A percentile compares a stretch with the other conserved stretches of the same genome.
Evolutionary conservation across 2,888 invertebrate genomes (phyloP).

Genomic region (Urechis unicinctus): DNA sequence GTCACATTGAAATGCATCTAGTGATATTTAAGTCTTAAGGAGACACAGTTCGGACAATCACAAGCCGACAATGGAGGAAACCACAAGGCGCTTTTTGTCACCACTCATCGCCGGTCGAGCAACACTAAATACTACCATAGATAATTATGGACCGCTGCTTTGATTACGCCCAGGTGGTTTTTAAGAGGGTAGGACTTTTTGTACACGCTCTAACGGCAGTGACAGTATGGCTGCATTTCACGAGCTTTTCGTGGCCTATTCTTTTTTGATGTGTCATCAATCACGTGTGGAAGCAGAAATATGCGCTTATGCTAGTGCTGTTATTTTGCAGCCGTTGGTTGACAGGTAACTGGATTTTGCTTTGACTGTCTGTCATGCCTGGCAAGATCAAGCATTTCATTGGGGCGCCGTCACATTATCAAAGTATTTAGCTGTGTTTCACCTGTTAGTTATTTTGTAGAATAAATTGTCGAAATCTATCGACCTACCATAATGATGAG

Average conservation of each 20-base stretch:
- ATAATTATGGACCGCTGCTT: constrained; percentile 3
- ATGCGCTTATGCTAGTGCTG: constrained; percentile 7
- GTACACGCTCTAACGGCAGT: constrained; percentile 16
- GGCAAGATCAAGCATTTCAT: constrained; percentile 20
- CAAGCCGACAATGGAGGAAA: too few species aligned
- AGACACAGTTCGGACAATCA: too few species aligned
- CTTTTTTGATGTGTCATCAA: constrained; percentile 15
- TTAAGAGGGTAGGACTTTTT: constrained; percentile 11
- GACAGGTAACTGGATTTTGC: constrained; percentile 12
- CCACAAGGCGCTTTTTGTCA: too few species aligned
- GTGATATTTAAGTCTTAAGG: too few species aligned
- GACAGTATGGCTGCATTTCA: constrained; percentile 6
- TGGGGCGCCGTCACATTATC: constrained; percentile 18
- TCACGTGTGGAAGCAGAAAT: constrained; percentile 14
- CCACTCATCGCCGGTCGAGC: too few species aligned
- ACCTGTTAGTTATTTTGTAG: constrained; percentile 6
- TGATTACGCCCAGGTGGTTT: constrained; percentile 11
- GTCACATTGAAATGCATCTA: too few species aligned
- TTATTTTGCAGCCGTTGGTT: constrained; percentile 20
- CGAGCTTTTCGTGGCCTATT: constrained; percentile 14
- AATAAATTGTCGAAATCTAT: too few species aligned
- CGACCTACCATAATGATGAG: too few species aligned
- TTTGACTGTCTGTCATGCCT: constrained; percentile 15
- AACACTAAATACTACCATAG: too few species aligned
- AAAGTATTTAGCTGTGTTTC: constrained; percentile 16